Base-by-base conservation (phyloP, 2,113 vertebrate species). In the Capreolus pygargus region DNA sequence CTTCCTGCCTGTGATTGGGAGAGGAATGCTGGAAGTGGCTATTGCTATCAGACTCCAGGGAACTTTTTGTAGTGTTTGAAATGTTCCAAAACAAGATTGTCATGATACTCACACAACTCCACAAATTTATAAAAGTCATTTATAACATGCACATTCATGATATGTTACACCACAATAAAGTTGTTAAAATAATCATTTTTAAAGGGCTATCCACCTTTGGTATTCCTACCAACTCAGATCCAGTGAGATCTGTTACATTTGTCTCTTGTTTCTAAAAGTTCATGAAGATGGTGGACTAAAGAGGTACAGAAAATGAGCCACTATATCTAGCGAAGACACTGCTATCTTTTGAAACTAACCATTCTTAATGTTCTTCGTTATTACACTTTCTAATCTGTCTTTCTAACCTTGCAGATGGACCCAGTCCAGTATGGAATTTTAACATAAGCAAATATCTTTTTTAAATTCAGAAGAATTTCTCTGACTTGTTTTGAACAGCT, bases 401-500 rank as follows among this genome's bases (percentile, higher is more conserved):
- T 64, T 94, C 74, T 47, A 64, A 33, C 54, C 87, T 96, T 97
- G 94, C 78, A 98, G 85, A 97, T 90, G 74, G 25, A 97, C 91
- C 36, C 39, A 89, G 19, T 19, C 47, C 0, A 0, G 58, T 78
- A 90, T n/a, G 17, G 36, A 95, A 55, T 50, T 85, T 52, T 74
- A 96, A 76, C 27, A 86, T 36, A 92, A 76, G 47, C 79, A 98
- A 91, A 82, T 86, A 94, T 30, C 70, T 86, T 89, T 58, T 94
- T 79, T 64, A 83, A 98, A 98, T 95, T 28, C 0, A 94, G 43
- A 97, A 97, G 25, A 97, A 57, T 70, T 98, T 98, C 81, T 50
- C 81, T 61, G 79, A 27, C 74, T 94, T 97, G 74, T 74, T 93
- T 95, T 57, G 82, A 95, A 81, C 30, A 87, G 91, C 7, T 5